Conservation (phyloP, 2,113 vertebrate genomes). For the Hucho hucho region DNA sequence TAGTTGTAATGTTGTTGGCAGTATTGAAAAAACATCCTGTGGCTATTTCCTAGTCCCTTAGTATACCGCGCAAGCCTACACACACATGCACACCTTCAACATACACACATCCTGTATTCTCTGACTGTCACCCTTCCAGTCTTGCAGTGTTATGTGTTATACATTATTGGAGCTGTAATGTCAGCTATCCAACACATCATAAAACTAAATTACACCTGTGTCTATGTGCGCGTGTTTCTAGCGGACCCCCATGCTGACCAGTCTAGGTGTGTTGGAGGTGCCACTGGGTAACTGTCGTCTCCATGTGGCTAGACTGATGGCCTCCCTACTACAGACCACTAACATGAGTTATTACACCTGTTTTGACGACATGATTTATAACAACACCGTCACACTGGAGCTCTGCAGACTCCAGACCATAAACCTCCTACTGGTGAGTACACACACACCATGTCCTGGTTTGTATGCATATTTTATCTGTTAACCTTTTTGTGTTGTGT, state of each 20-base stretch:
- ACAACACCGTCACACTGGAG: conserved; percentile 79
- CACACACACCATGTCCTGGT: conserved; percentile 28
- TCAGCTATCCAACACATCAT: too few species aligned
- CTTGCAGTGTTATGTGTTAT: background rate
- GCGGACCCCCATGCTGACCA: conserved; percentile 87
- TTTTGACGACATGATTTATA: too few species aligned
- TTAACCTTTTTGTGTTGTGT: background rate
- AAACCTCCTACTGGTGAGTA: conserved; percentile 89
- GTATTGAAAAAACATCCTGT: too few species aligned
- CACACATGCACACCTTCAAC: background rate
- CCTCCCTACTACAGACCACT: conserved; percentile 86
- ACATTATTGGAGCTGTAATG: background rate
- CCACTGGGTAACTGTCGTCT: conserved; percentile 91
- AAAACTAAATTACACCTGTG: too few species aligned
- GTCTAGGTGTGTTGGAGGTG: conserved; percentile 89
- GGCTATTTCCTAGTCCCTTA: too few species aligned
- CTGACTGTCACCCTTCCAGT: background rate
- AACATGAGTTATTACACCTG: conserved; percentile 66
- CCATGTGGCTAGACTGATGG: conserved; percentile 87
- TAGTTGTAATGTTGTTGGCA: too few species aligned
- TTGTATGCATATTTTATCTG: background rate
- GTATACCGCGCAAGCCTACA: background rate
- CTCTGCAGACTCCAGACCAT: conserved; percentile 90
- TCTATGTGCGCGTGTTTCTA: conserved; percentile 47
- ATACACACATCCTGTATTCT: background rate